These are phyloP conservation scores for Podarcis raffonei DNA, from an alignment of 2,113 vertebrate genomes.

Conservation along the genomic window DNA sequence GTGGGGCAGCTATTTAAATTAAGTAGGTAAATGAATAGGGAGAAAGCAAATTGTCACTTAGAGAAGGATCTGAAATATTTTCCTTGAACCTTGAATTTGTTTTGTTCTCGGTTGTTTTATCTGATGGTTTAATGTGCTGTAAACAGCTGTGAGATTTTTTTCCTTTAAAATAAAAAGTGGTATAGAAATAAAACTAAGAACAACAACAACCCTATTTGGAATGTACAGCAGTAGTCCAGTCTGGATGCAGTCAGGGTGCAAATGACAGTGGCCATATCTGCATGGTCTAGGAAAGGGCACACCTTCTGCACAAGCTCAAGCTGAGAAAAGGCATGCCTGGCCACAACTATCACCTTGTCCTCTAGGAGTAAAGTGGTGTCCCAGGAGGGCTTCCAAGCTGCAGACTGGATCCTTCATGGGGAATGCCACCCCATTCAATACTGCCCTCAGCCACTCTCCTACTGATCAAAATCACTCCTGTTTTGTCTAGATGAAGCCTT, in stretches of 20 bases:
- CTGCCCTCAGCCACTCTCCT: neutral
- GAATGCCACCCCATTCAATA: neutral
- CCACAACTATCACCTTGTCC: neutral
- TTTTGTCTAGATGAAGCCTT: neutral
- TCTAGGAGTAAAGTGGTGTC: neutral
- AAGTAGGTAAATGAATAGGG: no score
- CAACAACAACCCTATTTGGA: neutral
- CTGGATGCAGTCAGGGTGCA: neutral
- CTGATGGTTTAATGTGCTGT: no score
- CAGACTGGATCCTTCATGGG: neutral
- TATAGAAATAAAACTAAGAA: no score
- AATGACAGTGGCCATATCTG: neutral
- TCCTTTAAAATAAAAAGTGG: no score
- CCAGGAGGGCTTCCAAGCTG: no score
- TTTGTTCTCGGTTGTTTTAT: no score
- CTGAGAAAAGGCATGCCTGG: neutral
- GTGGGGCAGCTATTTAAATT: no score
- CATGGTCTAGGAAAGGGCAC: neutral
- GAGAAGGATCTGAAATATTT: no score
- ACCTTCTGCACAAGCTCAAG: neutral
- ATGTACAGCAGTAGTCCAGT: neutral
- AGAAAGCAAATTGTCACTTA: no score
- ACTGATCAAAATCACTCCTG: neutral
- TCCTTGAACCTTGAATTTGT: no score
- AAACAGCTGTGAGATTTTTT: no score